These are phyloP conservation scores for Beroe forskalii DNA, from an alignment of 37 sponge, comb jelly and placozoan species.

Conservation along the genomic window DNA sequence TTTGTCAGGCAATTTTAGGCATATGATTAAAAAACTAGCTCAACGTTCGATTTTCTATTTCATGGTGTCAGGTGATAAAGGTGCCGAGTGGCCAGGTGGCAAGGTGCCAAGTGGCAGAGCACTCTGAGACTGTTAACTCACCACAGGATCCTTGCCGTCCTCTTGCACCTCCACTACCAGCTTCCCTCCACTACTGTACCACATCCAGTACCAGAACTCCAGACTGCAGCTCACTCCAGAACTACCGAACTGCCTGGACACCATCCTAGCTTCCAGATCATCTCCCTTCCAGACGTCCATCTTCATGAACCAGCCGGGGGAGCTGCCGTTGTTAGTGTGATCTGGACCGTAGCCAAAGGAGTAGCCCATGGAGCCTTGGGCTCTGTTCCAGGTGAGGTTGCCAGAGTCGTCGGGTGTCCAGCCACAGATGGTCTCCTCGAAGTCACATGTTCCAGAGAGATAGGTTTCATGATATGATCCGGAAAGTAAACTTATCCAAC, in stretches of 20 bases:
- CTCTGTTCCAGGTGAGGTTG: slow-evolving; percentile 60
- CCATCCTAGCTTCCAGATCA: slow-evolving; percentile 55
- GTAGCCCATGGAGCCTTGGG: slow-evolving; percentile 64
- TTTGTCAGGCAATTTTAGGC: too few species aligned
- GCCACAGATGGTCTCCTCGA: slow-evolving; percentile 63
- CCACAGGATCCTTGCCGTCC: slow-evolving; percentile 13
- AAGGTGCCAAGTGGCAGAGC: too few species aligned
- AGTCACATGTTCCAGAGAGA: slow-evolving; percentile 66
- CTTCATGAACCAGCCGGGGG: neutral
- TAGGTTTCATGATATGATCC: neutral
- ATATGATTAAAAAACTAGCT: too few species aligned
- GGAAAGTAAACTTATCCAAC: too few species aligned
- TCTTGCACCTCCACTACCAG: slow-evolving; percentile 19
- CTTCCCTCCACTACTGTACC: neutral
- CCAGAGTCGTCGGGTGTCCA: slow-evolving; percentile 53
- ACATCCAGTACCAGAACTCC: slow-evolving; percentile 47
- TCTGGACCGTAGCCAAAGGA: slow-evolving; percentile 38
- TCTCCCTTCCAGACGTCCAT: slow-evolving; percentile 60
- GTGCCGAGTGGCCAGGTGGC: too few species aligned
- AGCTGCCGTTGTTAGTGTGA: neutral
- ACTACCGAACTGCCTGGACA: neutral
- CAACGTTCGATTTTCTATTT: too few species aligned
- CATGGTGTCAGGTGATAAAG: too few species aligned
- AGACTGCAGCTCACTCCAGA: slow-evolving; percentile 51
- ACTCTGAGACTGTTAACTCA: neutral